Percentiles rank a stretch among this genome's conserved stretches.
Conservation (phyloP, 2,113 vertebrate species). For the Ictalurus punctatus region DNA sequence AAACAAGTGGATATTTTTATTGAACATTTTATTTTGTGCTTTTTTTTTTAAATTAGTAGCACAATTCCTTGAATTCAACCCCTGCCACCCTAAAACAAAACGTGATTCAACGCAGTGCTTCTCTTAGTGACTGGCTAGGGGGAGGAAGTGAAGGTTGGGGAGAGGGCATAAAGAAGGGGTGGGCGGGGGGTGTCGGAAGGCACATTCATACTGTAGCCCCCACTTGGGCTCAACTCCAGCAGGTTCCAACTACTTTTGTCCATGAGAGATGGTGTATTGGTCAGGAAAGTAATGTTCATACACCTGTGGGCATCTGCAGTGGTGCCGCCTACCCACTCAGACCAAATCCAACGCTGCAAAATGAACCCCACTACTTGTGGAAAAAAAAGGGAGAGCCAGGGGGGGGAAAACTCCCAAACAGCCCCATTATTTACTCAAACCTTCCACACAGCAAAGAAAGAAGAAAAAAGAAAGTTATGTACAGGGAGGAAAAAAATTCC, state of each 20-base stretch:
- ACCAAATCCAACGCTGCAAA: conserved; percentile 28
- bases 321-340: conserved; percentile 49
- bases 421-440: conserved; percentile 44
- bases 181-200: conserved; percentile 44
- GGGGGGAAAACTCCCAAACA: neutral
- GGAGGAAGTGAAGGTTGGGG: conserved; percentile 57
- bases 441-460: conserved; percentile 57
- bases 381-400: neutral
- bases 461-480: conserved; percentile 66
- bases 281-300: conserved; percentile 29
- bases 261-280: conserved; percentile 25
- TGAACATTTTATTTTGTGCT: conserved; percentile 60
- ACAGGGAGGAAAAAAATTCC: conserved; percentile 70
- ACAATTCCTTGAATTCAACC: conserved; percentile 68
- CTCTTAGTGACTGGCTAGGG: conserved; percentile 54
- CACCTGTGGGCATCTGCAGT: conserved; percentile 18
- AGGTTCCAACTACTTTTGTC: conserved; percentile 40
- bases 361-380: conserved; percentile 12
- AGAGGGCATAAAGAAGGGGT: conserved; percentile 8
- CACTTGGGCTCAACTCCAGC: conserved; percentile 34
- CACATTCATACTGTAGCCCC: conserved; percentile 63
- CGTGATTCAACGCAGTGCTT: conserved; percentile 66
- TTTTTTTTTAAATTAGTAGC: conserved; percentile 69
- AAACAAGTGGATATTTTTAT: conserved; percentile 69
- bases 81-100: conserved; percentile 69